phyloP scores from a whole-genome alignment of 2,113 vertebrate genomes.

The Myrmecophaga tridactyla region DNA sequence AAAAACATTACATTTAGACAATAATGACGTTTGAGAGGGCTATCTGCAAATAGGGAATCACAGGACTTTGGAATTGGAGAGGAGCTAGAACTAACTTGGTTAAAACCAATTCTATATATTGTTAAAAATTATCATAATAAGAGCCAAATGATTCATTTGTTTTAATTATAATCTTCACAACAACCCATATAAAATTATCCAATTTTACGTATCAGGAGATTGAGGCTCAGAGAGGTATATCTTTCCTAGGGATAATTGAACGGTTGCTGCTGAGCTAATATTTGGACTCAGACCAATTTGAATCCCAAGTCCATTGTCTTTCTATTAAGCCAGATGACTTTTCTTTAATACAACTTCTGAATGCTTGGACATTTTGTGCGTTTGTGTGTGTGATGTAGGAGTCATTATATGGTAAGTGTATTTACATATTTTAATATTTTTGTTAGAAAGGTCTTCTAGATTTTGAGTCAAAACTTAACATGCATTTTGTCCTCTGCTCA shows the following conservation, averaged over 20 bases:
- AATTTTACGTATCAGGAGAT: neutral
- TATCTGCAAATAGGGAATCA: conserved; percentile 3
- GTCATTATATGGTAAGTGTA: neutral
- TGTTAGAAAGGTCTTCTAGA: neutral
- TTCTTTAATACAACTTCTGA: neutral
- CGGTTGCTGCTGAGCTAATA: neutral
- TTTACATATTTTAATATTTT: neutral
- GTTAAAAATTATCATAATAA: conserved; percentile 28
- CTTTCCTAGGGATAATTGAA: neutral
- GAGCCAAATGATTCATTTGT: neutral
- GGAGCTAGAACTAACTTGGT: neutral
- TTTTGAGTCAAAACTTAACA: neutral
- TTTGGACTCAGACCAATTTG: neutral
- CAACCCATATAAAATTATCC: neutral
- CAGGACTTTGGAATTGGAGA: neutral
- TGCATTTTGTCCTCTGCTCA: neutral
- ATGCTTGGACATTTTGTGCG: neutral
- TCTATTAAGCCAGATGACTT: neutral
- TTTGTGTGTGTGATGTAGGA: neutral
- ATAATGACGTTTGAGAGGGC: neutral
- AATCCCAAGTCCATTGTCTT: neutral
- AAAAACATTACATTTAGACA: neutral
- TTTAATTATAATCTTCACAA: neutral
- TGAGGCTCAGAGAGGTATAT: neutral
- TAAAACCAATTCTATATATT: neutral